Percentiles rank a stretch among this genome's conserved stretches.
Conservation (phyloP, 2,888 invertebrate species). For the Gymnoscelis rufifasciata region DNA sequence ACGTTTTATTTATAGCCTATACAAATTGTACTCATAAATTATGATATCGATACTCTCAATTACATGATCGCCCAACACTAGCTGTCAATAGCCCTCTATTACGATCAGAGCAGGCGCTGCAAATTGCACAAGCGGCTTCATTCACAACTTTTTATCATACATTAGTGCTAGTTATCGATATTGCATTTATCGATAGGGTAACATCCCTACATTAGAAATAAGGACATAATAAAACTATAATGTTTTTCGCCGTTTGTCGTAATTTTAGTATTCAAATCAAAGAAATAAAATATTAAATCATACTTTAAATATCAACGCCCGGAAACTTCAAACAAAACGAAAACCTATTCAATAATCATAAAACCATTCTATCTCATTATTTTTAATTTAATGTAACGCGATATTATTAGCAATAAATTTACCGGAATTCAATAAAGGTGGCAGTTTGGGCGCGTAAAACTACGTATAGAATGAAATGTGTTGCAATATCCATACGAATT, state of each 20-base stretch:
- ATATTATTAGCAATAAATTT: slow-evolving; percentile 4
- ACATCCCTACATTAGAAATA: slow-evolving; percentile 21
- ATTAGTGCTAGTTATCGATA: slow-evolving; percentile 54
- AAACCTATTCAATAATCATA: background rate
- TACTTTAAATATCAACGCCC: no score
- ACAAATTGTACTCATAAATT: background rate
- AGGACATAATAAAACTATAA: no score
- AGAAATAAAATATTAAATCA: no score
- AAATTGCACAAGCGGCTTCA: slow-evolving; percentile 61
- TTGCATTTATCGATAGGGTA: slow-evolving; percentile 38
- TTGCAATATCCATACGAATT: background rate
- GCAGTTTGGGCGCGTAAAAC: background rate
- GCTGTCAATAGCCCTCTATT: slow-evolving; percentile 46
- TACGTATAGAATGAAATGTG: slow-evolving; percentile 1
- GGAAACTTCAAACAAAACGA: no score
- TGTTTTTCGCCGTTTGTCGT: no score
- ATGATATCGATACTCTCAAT: slow-evolving; percentile 1
- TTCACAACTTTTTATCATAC: slow-evolving; percentile 60
- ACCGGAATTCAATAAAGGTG: slow-evolving; percentile 6
- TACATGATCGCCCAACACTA: slow-evolving; percentile 36
- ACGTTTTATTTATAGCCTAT: no score
- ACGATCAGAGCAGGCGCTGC: slow-evolving; percentile 42
- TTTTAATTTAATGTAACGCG: background rate
- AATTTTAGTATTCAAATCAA: no score
- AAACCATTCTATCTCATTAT: background rate